These are phyloP conservation scores for Trachurus trachurus DNA, from an alignment of 2,797 vertebrate species.

Conservation along the genomic window DNA sequence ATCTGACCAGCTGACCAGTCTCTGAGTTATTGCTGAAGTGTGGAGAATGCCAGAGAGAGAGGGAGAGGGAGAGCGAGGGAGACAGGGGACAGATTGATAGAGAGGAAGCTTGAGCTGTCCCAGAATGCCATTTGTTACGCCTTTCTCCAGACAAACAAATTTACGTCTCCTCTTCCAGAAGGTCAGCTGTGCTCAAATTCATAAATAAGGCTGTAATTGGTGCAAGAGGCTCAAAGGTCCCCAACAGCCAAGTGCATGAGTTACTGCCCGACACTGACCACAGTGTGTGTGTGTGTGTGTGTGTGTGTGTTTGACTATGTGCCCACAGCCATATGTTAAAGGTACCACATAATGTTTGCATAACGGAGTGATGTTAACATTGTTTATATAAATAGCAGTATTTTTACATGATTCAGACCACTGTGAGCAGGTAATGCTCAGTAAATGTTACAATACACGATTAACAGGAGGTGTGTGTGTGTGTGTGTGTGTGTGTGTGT, in stretches of 20 bases:
- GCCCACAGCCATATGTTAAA: conserved; percentile 55
- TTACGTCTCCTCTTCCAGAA: conserved; percentile 79
- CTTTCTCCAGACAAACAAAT: conserved; percentile 82
- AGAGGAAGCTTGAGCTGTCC: conserved; percentile 56
- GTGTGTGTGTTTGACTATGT: conserved; percentile 43
- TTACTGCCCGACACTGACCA: conserved; percentile 67
- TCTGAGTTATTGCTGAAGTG: conserved; percentile 52
- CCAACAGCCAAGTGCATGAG: conserved; percentile 50
- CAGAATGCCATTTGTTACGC: conserved; percentile 75
- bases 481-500: neutral
- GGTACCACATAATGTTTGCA: conserved; percentile 55
- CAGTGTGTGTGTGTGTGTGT: conserved; percentile 45
- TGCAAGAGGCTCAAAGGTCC: conserved; percentile 66
- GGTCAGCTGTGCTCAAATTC: conserved; percentile 82
- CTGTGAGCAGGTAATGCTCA: neutral
- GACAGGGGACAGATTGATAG: conserved; percentile 68
- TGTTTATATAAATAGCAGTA: conserved; percentile 34
- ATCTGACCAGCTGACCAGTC: conserved; percentile 46
- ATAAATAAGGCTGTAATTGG: conserved; percentile 85
- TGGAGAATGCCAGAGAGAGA: conserved; percentile 36
- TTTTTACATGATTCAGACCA: conserved; percentile 9
- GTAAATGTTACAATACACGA: neutral
- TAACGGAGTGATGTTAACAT: conserved; percentile 34
- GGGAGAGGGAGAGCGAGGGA: conserved; percentile 29
- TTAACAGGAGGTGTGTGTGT: neutral